Conservation (phyloP, 2,888 invertebrate genomes). For the Ceramica pisi region DNA sequence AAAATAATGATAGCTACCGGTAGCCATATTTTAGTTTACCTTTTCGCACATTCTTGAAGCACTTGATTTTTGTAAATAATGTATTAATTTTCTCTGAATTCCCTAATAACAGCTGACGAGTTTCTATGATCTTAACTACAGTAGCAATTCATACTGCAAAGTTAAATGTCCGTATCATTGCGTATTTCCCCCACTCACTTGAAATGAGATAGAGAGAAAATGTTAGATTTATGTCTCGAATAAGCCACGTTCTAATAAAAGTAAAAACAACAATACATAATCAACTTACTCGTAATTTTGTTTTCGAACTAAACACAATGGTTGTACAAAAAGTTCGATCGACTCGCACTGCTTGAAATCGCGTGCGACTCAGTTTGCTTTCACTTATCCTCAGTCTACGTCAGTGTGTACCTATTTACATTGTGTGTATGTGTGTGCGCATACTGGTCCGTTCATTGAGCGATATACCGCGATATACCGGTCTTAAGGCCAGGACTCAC, state of each 20-base stretch:
- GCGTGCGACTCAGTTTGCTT: slow-evolving; percentile 66
- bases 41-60: too few species aligned
- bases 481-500: slow-evolving; percentile 62
- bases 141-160: too few species aligned
- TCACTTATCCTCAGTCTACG: slow-evolving; percentile 65
- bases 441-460: slow-evolving; percentile 68
- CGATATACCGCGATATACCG: slow-evolving; percentile 74
- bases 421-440: slow-evolving; percentile 17
- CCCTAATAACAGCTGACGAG: too few species aligned
- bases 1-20: too few species aligned
- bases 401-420: slow-evolving; percentile 40
- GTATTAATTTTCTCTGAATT: too few species aligned
- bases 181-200: too few species aligned
- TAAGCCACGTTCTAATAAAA: slow-evolving; percentile 41
- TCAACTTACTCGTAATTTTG: slow-evolving; percentile 49
- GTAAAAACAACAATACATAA: slow-evolving; percentile 53
- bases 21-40: too few species aligned
- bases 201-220: not conserved
- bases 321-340: slow-evolving; percentile 60
- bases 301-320: slow-evolving; percentile 63
- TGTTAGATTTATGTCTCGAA: not conserved
- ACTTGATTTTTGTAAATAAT: too few species aligned
- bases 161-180: too few species aligned
- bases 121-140: too few species aligned
- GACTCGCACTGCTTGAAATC: slow-evolving; percentile 48